Evolutionary conservation across 2,888 invertebrate species (phyloP), one percentile per base, ranked within the genome.

Genomic region (Lapara coniferarum): DNA sequence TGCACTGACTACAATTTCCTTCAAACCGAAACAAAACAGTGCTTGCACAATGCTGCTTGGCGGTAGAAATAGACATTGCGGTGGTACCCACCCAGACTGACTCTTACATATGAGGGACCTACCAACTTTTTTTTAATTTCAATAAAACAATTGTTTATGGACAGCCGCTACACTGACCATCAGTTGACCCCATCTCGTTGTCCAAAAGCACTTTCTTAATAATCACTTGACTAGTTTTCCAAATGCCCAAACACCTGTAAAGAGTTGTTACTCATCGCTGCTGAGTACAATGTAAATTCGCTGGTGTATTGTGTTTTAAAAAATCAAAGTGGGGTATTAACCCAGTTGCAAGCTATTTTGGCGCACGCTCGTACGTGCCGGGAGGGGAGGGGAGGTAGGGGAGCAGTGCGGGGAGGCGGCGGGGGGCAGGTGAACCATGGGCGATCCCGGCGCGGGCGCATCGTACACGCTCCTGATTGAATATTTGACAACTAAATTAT

Each of bases 331-430:
- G 53, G 82, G 80, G 79, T 86, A 86, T 88, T 89, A 89, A 89
- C 88, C 89, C 81, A 89, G 78, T 85, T 89, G 83, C 78, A 80
- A 59, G 81, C 85, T 89, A 89, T 87, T 87, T 86, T 75, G 71
- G 79, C 71, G 16, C 46, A 46, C 75, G 74, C 78, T 77, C 77
- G 75, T 75, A 73, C 79, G 80, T 63, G 46, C 77, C 73, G 69
- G 70, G 67, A 53, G 58, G 66, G 53, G 52, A 59, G 8, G 37
- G 37, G 37, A 37, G 37, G 37, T 8, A 37, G 37, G 25, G 37
- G 37, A 37, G 37, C 37, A 6, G 37, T 37, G 37, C 37, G 37
- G 7, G 37, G 37, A 0, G 37, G 37, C 5, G 7, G 71, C 69
- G 69, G 72, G 68, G 68, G 52, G 25, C 16, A n/a, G 37, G 53